Conservation (phyloP, 2,888 invertebrate species). For the Catocala fraxini region DNA sequence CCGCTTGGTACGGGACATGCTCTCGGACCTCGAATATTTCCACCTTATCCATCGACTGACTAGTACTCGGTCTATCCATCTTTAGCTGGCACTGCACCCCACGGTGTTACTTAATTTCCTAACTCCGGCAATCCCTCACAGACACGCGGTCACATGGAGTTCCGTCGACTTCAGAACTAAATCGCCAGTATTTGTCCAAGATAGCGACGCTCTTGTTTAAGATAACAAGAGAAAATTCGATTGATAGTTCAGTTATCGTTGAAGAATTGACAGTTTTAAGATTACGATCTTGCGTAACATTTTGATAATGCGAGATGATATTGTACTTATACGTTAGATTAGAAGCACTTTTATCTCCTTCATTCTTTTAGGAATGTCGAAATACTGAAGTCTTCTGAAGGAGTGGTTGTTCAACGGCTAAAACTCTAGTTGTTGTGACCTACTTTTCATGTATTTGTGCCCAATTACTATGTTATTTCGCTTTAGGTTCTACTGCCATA, state of each 20-base stretch:
- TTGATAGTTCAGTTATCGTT: constrained; percentile 63
- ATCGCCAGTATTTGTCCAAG: constrained; percentile 48
- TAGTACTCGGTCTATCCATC: constrained; percentile 82
- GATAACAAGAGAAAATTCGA: constrained; percentile 73
- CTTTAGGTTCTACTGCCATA: background rate
- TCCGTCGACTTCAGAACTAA: constrained; percentile 62
- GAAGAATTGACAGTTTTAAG: constrained; percentile 74
- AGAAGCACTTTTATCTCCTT: constrained; percentile 60
- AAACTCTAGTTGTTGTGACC: constrained; percentile 32
- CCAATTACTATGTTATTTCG: background rate
- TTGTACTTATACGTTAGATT: constrained; percentile 62
- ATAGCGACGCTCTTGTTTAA: constrained; percentile 56
- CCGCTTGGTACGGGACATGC: constrained; percentile 82
- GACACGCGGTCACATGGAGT: constrained; percentile 61
- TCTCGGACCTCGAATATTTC: constrained; percentile 82
- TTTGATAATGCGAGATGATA: constrained; percentile 62
- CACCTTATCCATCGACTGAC: constrained; percentile 75
- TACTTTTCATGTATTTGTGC: constrained; percentile 24
- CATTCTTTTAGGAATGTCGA: constrained; percentile 64
- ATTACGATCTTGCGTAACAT: constrained; percentile 79
- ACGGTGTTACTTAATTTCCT: constrained; percentile 14
- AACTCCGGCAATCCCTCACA: constrained; percentile 25
- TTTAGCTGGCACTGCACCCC: constrained; percentile 58
- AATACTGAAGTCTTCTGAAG: constrained; percentile 60
- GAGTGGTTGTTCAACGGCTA: constrained; percentile 46